Base-by-base conservation (phyloP, 2,113 vertebrate genomes). In the Trachemys scripta region DNA sequence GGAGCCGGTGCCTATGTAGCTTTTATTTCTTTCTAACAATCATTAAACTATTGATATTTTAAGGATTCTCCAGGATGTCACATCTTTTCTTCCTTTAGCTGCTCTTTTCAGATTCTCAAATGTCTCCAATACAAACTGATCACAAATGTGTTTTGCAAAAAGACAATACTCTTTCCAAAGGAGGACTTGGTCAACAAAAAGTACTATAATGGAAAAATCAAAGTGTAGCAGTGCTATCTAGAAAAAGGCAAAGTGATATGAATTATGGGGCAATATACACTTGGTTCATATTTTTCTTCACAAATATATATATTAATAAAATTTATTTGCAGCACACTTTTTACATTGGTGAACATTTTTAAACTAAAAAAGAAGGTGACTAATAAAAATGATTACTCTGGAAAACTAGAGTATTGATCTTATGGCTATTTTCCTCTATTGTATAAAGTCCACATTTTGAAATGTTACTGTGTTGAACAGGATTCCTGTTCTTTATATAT, bases 51-150 rank as follows among this genome's bases (percentile, higher is more conserved):
- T 1, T 50, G 59, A 35, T 65, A 35, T 65, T 65, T 65, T 65
- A 65, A 65, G 31, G 62, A 65, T 85, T 95, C 65, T 84, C 20
- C 16, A 76, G 94, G 76, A 82, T 72, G 76, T 27, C 49, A 0
- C 0, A 62, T 72, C 38, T 22, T 94, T 45, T 45, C 80, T 88
- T 88, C 51, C 45, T 91, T 76, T 25, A 47, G 62, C 20, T 25
- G 42, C 76, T 91, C 95, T 91, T 95, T 91, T 84, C 59, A 49
- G 76, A 14, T 80, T 94, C 51, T n/a, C 27, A 7, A 27, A 69
- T 1, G 45, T 38, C 84, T 88, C 11, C 45, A 82, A 5, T 38
- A 85, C 1, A 84, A 94, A 82, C 16, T 25, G 29, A 38, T 80
- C n/a, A 56, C 19, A 47, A 93, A 88, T 1, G 3, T 11, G 20